phyloP scores from a whole-genome alignment of 2,888 invertebrate species.

The Aphrophora alni region DNA sequence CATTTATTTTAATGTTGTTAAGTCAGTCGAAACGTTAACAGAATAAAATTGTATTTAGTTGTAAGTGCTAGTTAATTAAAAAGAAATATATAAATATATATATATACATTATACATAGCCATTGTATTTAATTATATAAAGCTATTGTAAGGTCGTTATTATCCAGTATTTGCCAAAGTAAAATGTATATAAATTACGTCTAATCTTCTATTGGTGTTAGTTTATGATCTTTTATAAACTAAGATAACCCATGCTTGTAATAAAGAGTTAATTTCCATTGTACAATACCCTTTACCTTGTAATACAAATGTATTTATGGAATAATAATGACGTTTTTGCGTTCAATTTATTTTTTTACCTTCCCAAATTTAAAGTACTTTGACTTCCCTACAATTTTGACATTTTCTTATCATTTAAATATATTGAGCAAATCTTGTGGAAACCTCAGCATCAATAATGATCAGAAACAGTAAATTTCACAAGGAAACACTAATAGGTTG shows the following conservation, averaged over 20 bases:
- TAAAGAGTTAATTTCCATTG: constrained; percentile 21
- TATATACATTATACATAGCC: neutral
- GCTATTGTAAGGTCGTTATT: neutral
- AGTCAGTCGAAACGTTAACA: neutral
- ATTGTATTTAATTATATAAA: constrained; percentile 2
- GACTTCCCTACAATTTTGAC: no score
- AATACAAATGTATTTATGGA: constrained; percentile 39
- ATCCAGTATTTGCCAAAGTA: neutral
- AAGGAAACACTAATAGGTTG: no score
- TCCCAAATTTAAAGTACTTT: no score
- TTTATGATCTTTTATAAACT: constrained; percentile 2
- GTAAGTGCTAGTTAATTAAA: neutral
- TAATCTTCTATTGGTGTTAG: neutral
- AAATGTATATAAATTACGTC: neutral
- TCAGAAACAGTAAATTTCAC: no score
- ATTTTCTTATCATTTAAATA: no score
- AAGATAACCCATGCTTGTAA: neutral
- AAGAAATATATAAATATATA: neutral
- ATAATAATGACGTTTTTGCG: neutral
- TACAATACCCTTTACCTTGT: constrained; percentile 37
- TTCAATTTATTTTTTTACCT: neutral
- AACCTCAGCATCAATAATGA: no score
- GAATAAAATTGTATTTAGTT: neutral
- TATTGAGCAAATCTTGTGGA: no score
- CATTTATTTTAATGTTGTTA: neutral